Conservation (phyloP, 2,888 invertebrate species). For the Acanthosoma haemorrhoidale region DNA sequence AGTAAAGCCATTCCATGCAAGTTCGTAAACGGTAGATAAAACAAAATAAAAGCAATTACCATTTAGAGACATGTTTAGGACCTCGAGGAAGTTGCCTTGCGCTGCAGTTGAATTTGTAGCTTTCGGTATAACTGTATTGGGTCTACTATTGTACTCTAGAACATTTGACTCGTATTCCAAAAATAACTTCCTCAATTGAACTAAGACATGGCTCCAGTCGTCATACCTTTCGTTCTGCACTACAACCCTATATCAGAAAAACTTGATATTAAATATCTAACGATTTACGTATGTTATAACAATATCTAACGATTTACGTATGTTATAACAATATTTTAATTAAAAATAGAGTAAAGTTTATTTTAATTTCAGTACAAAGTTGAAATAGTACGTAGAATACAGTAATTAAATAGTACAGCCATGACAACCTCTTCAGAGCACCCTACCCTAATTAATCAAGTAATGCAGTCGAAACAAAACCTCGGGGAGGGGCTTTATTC, state of each 20-base stretch:
- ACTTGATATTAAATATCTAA: neutral
- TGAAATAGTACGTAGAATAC: too few species aligned
- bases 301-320: neutral
- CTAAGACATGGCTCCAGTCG: slow-evolving; percentile 91
- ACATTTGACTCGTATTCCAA: slow-evolving; percentile 85
- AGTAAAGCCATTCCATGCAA: too few species aligned
- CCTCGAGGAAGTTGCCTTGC: slow-evolving; percentile 97
- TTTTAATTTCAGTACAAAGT: too few species aligned
- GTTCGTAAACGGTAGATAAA: too few species aligned
- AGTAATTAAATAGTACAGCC: too few species aligned
- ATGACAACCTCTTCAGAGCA: too few species aligned
- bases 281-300: too few species aligned
- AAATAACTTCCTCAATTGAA: slow-evolving; percentile 78
- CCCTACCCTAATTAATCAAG: too few species aligned
- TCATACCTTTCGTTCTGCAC: slow-evolving; percentile 98
- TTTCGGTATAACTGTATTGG: slow-evolving; percentile 56
- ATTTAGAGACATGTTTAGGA: slow-evolving; percentile 96
- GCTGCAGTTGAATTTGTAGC: slow-evolving; percentile 85
- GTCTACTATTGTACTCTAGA: slow-evolving; percentile 76
- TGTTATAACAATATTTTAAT: too few species aligned
- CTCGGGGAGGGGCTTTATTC: too few species aligned
- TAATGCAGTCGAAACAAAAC: too few species aligned
- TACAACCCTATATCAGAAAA: slow-evolving; percentile 68
- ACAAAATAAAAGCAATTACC: slow-evolving; percentile 55
- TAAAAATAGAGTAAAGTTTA: too few species aligned